These are phyloP conservation scores for Pseudolycoriella hygida DNA, from an alignment of 2,888 invertebrate genomes.

Conservation along the genomic window DNA sequence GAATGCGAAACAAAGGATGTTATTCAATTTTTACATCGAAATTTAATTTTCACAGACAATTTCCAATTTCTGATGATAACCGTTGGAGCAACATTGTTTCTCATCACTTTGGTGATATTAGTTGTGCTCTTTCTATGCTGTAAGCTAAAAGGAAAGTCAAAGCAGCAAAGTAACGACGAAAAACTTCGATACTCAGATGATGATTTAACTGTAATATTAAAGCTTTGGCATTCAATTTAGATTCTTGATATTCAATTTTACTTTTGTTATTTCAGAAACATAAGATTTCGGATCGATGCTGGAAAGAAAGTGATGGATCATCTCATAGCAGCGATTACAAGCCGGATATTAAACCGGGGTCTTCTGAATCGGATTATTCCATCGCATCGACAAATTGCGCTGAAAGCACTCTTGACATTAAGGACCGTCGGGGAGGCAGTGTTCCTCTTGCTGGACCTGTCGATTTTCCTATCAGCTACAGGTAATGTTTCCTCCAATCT, in stretches of 20 bases:
- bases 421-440: conserved; percentile 5
- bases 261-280: neutral
- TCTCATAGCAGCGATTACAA: conserved; percentile 87
- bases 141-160: conserved; percentile 19
- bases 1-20: conserved; percentile 21
- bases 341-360: conserved; percentile 50
- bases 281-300: conserved; percentile 18
- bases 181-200: conserved; percentile 2
- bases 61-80: conserved; percentile 66
- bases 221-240: neutral
- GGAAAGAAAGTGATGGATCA: conserved; percentile 61
- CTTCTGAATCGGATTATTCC: conserved; percentile 10
- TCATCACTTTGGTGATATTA: conserved; percentile 66
- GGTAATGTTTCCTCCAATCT: conserved; percentile 5
- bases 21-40: neutral
- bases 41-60: conserved; percentile 36
- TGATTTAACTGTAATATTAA: neutral
- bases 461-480: conserved; percentile 42
- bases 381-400: conserved; percentile 8
- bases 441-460: conserved; percentile 58
- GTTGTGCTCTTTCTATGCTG: conserved; percentile 68
- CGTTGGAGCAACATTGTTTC: conserved; percentile 64
- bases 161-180: neutral
- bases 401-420: conserved; percentile 8
- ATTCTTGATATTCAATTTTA: neutral